Conservation (phyloP, 2,888 invertebrate species). For the Drosophila incognita region DNA sequence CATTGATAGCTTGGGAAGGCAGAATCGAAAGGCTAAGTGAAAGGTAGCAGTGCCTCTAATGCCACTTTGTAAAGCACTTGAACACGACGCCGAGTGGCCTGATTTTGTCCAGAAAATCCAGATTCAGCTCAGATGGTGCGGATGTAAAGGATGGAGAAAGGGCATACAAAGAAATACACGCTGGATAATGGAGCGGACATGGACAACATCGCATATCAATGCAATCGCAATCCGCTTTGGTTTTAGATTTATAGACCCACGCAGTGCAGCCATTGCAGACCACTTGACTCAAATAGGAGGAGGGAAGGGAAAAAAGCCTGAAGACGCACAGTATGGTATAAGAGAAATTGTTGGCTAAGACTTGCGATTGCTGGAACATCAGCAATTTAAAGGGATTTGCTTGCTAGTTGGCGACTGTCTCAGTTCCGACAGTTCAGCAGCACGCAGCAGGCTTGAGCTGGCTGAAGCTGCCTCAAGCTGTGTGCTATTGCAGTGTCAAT, state of each 20-base stretch:
- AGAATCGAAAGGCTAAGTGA: conserved; percentile 51
- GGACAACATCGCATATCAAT: conserved; percentile 74
- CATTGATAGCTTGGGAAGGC: conserved; percentile 14
- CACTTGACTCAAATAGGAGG: not conserved
- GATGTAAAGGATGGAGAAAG: not conserved
- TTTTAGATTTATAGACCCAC: conserved; percentile 68
- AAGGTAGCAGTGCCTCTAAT: conserved; percentile 55
- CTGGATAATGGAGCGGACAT: conserved; percentile 38
- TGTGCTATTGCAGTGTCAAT: conserved; percentile 61
- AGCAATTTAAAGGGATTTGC: conserved; percentile 75
- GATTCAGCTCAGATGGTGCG: not conserved
- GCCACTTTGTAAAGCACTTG: conserved; percentile 57
- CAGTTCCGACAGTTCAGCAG: conserved; percentile 25
- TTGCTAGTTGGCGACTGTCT: conserved; percentile 64
- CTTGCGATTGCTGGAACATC: conserved; percentile 44
- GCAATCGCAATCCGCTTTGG: conserved; percentile 75
- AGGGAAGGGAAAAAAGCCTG: not conserved
- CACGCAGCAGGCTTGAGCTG: conserved; percentile 11
- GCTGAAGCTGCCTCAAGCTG: conserved; percentile 40
- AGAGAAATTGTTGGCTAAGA: conserved; percentile 37
- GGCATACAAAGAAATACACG: conserved; percentile 67
- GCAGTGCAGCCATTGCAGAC: conserved; percentile 29
- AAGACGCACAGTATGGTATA: conserved; percentile 6
- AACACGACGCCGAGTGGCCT: conserved; percentile 27
- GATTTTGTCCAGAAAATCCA: not conserved